Conservation (phyloP, 2,888 invertebrate genomes). For the Chrysolina haemoptera region DNA sequence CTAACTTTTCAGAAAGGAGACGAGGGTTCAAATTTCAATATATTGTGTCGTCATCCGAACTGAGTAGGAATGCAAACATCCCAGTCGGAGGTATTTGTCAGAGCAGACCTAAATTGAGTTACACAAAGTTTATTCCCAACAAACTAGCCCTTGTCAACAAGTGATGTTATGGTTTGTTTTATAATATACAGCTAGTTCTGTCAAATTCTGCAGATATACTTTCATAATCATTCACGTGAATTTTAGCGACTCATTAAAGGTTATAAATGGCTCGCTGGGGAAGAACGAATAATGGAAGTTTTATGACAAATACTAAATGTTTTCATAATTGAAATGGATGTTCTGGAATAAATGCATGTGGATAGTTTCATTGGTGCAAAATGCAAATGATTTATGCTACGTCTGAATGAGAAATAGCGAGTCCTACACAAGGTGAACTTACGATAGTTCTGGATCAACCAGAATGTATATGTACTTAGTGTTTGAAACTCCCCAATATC, state of each 20-base stretch:
- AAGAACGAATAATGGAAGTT: not conserved
- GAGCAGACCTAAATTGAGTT: too few species aligned
- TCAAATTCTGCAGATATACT: not conserved
- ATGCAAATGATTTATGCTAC: not conserved
- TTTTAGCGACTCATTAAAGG: not conserved
- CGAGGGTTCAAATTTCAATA: too few species aligned
- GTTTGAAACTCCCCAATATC: too few species aligned
- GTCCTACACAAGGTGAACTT: not conserved
- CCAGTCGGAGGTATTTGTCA: too few species aligned
- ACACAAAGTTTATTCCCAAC: too few species aligned
- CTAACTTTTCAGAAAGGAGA: too few species aligned
- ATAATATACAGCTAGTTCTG: too few species aligned
- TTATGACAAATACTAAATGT: constrained; percentile 1
- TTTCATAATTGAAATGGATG: constrained; percentile 7
- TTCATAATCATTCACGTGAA: not conserved
- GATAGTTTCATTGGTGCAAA: not conserved
- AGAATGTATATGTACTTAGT: not conserved
- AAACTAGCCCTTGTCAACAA: too few species aligned
- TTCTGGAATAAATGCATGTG: not conserved
- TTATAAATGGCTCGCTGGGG: not conserved
- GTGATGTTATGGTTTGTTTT: too few species aligned
- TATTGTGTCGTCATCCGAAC: too few species aligned
- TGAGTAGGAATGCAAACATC: too few species aligned
- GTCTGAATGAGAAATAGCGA: not conserved
- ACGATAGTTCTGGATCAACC: not conserved